Conservation (phyloP, 2,888 invertebrate species). For the Erebia palarica region DNA sequence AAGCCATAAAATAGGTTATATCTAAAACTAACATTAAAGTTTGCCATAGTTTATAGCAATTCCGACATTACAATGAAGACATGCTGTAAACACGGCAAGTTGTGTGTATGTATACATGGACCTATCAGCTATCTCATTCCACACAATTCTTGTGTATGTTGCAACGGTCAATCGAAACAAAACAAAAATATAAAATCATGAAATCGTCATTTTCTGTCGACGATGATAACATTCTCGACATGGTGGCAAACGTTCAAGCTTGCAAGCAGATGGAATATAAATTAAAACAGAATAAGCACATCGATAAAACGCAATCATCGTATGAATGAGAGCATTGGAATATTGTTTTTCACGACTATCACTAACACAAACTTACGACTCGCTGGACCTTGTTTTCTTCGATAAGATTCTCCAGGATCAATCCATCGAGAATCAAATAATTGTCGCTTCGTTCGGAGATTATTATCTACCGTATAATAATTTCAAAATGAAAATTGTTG, state of each 20-base stretch:
- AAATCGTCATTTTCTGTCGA: conserved; percentile 45
- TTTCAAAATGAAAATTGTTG: conserved; percentile 13
- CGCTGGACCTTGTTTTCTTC: conserved; percentile 84
- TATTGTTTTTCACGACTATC: conserved; percentile 43
- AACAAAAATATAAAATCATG: conserved; percentile 20
- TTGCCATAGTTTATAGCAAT: conserved; percentile 24
- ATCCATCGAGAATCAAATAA: conserved; percentile 68
- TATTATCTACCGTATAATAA: conserved; percentile 58
- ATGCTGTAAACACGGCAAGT: conserved; percentile 33
- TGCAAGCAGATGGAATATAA: conserved; percentile 70
- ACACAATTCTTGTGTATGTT: conserved; percentile 37
- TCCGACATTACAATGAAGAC: conserved; percentile 29
- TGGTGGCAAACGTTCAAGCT: conserved; percentile 69
- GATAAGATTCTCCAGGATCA: conserved; percentile 78
- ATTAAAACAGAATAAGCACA: conserved; percentile 72
- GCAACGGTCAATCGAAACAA: conserved; percentile 31
- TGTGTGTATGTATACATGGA: conserved; percentile 36
- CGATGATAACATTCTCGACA: conserved; percentile 80
- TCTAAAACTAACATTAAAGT: conserved; percentile 57
- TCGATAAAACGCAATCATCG: conserved; percentile 76
- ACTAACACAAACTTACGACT: conserved; percentile 83
- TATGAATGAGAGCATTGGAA: conserved; percentile 48
- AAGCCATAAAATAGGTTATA: conserved; percentile 52
- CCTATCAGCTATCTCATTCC: conserved; percentile 23
- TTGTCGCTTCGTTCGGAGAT: conserved; percentile 73